These are phyloP conservation scores for Eidolon helvum DNA, from an alignment of 2,113 vertebrate species.

Conservation along the genomic window DNA sequence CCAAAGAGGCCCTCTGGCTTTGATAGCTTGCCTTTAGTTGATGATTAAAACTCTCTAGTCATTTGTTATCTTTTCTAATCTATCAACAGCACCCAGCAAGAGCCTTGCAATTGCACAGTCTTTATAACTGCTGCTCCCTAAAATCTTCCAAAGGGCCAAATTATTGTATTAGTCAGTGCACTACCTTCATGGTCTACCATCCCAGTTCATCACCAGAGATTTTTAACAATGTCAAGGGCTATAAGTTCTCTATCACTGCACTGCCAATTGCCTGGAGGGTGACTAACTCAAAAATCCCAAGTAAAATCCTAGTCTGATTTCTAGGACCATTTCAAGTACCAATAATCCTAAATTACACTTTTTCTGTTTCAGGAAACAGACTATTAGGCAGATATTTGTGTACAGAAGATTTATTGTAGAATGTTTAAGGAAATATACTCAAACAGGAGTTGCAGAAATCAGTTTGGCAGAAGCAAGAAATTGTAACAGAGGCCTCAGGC, in stretches of 20 bases:
- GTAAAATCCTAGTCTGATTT: background rate
- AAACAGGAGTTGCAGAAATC: background rate
- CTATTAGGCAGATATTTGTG: background rate
- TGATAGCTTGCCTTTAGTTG: slow-evolving; percentile 23
- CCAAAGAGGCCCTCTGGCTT: background rate
- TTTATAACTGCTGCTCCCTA: background rate
- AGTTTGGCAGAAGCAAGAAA: background rate
- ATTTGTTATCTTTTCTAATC: slow-evolving; percentile 21
- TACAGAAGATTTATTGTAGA: background rate
- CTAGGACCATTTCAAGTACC: background rate
- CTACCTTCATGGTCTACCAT: background rate
- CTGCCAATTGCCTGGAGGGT: background rate
- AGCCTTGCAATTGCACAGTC: background rate
- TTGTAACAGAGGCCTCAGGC: background rate
- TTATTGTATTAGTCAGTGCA: background rate
- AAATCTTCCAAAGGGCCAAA: background rate
- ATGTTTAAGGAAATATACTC: background rate
- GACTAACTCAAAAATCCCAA: background rate
- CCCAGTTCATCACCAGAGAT: background rate
- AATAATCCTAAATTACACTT: background rate
- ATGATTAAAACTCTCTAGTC: slow-evolving; percentile 26
- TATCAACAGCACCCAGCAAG: background rate
- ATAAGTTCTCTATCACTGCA: background rate
- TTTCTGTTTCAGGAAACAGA: background rate
- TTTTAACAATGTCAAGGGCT: background rate